These are phyloP conservation scores for Macrochelys suwanniensis DNA, from an alignment of 2,797 vertebrate genomes.

Conservation along the genomic window DNA sequence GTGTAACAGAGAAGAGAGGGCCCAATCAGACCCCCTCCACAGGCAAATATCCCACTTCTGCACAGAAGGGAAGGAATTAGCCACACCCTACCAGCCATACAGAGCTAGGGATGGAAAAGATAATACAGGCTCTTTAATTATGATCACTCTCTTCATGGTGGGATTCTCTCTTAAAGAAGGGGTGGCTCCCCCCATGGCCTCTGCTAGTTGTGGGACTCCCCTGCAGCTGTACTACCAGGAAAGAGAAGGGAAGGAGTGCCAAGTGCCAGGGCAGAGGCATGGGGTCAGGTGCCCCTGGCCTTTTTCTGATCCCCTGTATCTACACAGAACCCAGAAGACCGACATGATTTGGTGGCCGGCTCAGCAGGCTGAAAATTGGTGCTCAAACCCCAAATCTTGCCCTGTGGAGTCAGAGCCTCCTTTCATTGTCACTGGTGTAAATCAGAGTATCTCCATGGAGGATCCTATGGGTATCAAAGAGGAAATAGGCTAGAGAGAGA, in stretches of 20 bases:
- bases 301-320: background rate
- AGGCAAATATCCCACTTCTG: fast-evolving
- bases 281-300: background rate
- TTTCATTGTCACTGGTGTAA: background rate
- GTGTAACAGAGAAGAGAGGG: background rate
- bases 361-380: background rate
- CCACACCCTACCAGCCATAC: fast-evolving
- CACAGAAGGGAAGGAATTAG: background rate
- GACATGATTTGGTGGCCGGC: background rate
- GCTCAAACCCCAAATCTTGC: background rate
- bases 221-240: background rate
- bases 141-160: fast-evolving
- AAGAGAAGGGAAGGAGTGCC: background rate
- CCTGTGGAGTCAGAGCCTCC: background rate
- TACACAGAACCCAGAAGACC: background rate
- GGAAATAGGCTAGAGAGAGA: background rate
- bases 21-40: fast-evolving
- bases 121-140: background rate
- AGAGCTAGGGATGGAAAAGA: background rate
- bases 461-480: background rate
- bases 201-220: background rate
- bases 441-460: background rate
- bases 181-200: background rate
- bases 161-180: background rate
- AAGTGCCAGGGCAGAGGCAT: background rate